Conservation (phyloP, 2,113 vertebrate genomes). For the Strix aluco region DNA sequence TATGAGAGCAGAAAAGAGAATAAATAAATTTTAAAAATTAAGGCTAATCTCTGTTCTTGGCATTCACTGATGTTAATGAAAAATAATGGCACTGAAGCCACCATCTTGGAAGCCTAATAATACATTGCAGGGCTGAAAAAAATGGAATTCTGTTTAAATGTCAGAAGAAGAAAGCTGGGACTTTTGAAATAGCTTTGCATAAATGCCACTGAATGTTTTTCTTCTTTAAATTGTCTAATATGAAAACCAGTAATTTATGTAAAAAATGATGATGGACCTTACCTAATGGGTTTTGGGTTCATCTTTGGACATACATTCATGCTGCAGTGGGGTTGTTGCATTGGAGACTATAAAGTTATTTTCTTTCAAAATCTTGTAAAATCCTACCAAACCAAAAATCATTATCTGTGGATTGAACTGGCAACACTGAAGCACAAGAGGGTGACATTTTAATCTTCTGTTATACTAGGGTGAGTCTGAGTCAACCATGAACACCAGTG, state of each 20-base stretch:
- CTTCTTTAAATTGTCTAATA: not conserved
- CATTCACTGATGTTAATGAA: constrained; percentile 35
- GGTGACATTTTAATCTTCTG: not conserved
- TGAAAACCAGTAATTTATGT: not conserved
- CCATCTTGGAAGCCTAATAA: not conserved
- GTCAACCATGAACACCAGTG: not conserved
- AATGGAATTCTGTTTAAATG: not conserved
- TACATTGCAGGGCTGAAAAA: not conserved
- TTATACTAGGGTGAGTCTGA: not conserved
- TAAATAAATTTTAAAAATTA: not conserved
- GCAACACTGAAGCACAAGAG: not conserved
- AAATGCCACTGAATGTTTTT: not conserved
- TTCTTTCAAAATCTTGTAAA: not conserved
- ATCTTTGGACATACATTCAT: not conserved
- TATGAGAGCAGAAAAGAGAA: not conserved
- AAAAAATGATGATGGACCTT: not conserved
- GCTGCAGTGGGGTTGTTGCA: not conserved
- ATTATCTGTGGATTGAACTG: not conserved
- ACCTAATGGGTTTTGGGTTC: not conserved
- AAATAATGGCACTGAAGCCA: constrained; percentile 10
- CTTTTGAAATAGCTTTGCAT: not conserved
- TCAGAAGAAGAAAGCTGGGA: not conserved
- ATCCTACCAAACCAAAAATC: not conserved
- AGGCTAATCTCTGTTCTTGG: constrained; percentile 12
- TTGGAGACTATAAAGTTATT: not conserved